Percentiles rank a stretch among this genome's conserved stretches.
phyloP scores from a whole-genome alignment of 2,888 invertebrate species.

The Acanthococcus lagerstroemiae region DNA sequence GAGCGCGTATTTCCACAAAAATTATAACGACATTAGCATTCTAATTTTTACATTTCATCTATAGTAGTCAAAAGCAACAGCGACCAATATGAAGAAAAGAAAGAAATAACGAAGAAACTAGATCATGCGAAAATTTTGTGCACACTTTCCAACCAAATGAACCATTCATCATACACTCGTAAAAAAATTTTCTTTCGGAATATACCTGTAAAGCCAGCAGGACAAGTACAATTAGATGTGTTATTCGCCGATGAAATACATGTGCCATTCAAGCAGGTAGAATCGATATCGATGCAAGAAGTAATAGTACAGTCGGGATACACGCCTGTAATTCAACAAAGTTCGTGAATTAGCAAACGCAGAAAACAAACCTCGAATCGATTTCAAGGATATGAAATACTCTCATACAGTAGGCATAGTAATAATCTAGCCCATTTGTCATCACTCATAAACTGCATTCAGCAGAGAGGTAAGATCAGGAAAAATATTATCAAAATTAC shows the following conservation, averaged over 20 bases:
- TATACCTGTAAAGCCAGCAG: conserved; percentile 70
- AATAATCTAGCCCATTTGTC: not conserved
- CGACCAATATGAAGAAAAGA: not conserved
- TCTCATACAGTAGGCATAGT: not conserved
- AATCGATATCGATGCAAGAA: conserved; percentile 54
- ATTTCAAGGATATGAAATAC: not conserved
- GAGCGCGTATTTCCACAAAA: no score
- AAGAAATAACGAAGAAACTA: not conserved
- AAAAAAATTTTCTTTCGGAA: not conserved
- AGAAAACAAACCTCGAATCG: not conserved
- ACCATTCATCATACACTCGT: not conserved
- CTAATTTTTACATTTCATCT: no score
- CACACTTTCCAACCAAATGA: not conserved
- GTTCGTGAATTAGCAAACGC: no score
- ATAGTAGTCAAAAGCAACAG: no score
- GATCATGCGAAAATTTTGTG: not conserved
- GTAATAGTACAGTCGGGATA: conserved; percentile 40
- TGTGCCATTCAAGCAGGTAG: conserved; percentile 66
- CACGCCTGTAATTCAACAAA: conserved; percentile 36
- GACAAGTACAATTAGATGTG: conserved; percentile 79
- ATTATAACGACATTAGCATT: no score
- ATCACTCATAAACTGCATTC: no score
- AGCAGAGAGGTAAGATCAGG: no score
- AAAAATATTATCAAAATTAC: no score
- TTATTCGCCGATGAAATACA: conserved; percentile 74